These are phyloP conservation scores for Datnioides undecimradiatus DNA, from an alignment of 2,113 vertebrate genomes.

Conservation along the genomic window DNA sequence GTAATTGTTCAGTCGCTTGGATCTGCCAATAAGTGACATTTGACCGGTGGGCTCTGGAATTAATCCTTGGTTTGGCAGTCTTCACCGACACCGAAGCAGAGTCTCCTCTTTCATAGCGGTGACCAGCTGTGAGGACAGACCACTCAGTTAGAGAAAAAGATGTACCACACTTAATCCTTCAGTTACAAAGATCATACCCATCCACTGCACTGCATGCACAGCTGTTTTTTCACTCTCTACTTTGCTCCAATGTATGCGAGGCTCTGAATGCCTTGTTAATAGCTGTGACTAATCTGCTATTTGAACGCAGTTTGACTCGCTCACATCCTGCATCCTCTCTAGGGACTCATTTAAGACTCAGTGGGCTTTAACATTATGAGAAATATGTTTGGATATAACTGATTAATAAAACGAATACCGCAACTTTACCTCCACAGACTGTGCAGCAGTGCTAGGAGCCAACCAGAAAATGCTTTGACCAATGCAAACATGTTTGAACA, in stretches of 20 bases:
- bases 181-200: slow-evolving; percentile 44
- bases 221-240: slow-evolving; percentile 64
- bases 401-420: slow-evolving; percentile 43
- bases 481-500: slow-evolving; percentile 6
- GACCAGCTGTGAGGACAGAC: slow-evolving; percentile 29
- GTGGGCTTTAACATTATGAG: slow-evolving; percentile 39
- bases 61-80: slow-evolving; percentile 63
- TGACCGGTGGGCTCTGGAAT: slow-evolving; percentile 72
- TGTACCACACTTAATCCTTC: slow-evolving; percentile 38
- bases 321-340: slow-evolving; percentile 39
- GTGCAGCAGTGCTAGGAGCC: neutral
- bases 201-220: slow-evolving; percentile 40
- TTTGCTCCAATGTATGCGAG: slow-evolving; percentile 35
- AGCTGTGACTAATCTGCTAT: slow-evolving; percentile 72
- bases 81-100: slow-evolving; percentile 52
- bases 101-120: slow-evolving; percentile 56
- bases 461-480: slow-evolving; percentile 2
- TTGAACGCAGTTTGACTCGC: slow-evolving; percentile 70
- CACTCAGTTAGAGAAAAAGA: slow-evolving; percentile 32
- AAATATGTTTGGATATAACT: slow-evolving; percentile 45
- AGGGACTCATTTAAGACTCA: slow-evolving; percentile 49
- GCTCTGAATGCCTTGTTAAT: slow-evolving; percentile 57
- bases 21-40: slow-evolving; percentile 72
- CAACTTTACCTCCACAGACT: neutral
- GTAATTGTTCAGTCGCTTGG: slow-evolving; percentile 75